Evolutionary conservation across 2,888 invertebrate species (phyloP).

Genomic region (Bedellia somnulentella): DNA sequence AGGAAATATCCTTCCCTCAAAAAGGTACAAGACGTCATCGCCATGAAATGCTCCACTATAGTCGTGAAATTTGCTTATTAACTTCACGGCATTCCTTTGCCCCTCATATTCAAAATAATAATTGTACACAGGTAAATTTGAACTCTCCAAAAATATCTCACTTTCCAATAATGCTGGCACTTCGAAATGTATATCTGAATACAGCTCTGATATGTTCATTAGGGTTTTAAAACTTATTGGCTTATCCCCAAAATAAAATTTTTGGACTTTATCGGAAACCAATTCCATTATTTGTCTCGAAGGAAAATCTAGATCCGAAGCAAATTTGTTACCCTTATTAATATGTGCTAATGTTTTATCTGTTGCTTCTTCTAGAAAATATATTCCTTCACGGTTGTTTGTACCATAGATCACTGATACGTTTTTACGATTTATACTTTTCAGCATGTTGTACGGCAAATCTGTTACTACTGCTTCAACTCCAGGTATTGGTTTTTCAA

Average conservation of each 20-base stretch:
- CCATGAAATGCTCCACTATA: slow-evolving; percentile 32
- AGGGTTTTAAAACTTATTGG: slow-evolving; percentile 30
- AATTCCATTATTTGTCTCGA: slow-evolving; percentile 23
- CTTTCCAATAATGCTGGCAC: slow-evolving; percentile 33
- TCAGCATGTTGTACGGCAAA: slow-evolving; percentile 33
- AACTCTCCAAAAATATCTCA: slow-evolving; percentile 16
- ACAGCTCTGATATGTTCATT: slow-evolving; percentile 29
- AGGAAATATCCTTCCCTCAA: slow-evolving; percentile 26
- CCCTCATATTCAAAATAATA: slow-evolving; percentile 39
- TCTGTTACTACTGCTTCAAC: slow-evolving; percentile 32
- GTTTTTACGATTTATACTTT: slow-evolving; percentile 15
- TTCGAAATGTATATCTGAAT: slow-evolving; percentile 43
- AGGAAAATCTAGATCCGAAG: slow-evolving; percentile 34
- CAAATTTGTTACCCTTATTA: slow-evolving; percentile 30
- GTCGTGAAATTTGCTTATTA: slow-evolving; percentile 18
- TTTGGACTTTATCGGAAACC: slow-evolving; percentile 22
- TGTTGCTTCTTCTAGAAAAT: slow-evolving; percentile 17
- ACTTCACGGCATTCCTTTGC: slow-evolving; percentile 31
- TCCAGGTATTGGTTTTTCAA: slow-evolving; percentile 29
- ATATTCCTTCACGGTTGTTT: slow-evolving; percentile 35
- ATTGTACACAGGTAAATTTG: slow-evolving; percentile 25
- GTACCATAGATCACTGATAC: slow-evolving; percentile 29
- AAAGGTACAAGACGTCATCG: slow-evolving; percentile 44
- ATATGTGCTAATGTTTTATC: slow-evolving; percentile 19
- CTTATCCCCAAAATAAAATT: slow-evolving; percentile 46